Percentiles rank a stretch among this genome's conserved stretches.
phyloP scores from a whole-genome alignment of 1,140 invertebrate species.

The Drosophila suzukii region DNA sequence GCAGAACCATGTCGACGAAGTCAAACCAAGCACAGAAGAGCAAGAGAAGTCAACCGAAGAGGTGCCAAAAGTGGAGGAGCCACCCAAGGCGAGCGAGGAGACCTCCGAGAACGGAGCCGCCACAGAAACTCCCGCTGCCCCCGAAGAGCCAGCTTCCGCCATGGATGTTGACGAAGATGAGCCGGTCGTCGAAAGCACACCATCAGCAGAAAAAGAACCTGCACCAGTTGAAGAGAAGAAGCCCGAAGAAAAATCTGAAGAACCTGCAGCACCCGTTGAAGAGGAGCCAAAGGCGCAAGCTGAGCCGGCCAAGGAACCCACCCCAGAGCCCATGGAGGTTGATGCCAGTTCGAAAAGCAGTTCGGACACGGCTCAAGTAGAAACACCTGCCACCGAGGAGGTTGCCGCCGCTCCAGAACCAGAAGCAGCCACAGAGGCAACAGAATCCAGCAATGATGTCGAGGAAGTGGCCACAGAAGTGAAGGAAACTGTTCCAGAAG shows the following conservation, averaged over 20 bases:
- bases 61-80: constrained; percentile 32
- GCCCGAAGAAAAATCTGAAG: constrained; percentile 27
- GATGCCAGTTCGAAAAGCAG: constrained; percentile 68
- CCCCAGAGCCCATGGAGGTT: constrained; percentile 78
- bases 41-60: constrained; percentile 27
- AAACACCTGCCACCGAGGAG: constrained; percentile 29
- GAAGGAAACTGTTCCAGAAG: constrained; percentile 45
- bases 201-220: constrained; percentile 20
- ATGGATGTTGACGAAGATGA: constrained; percentile 67
- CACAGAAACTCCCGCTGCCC: constrained; percentile 26
- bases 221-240: constrained; percentile 26
- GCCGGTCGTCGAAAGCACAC: constrained; percentile 16
- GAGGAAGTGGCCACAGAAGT: constrained; percentile 43
- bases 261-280: constrained; percentile 13
- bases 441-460: constrained; percentile 37
- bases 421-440: constrained; percentile 12
- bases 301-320: constrained; percentile 54
- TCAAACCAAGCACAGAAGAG: constrained; percentile 40
- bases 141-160: constrained; percentile 20
- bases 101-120: constrained; percentile 27
- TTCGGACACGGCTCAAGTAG: constrained; percentile 44
- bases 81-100: constrained; percentile 25
- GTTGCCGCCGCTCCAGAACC: not conserved
- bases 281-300: constrained; percentile 37
- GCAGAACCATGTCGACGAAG: constrained; percentile 63